Evolutionary conservation across 2,888 invertebrate species (phyloP).

Genomic region (Schizotus pectinicornis): DNA sequence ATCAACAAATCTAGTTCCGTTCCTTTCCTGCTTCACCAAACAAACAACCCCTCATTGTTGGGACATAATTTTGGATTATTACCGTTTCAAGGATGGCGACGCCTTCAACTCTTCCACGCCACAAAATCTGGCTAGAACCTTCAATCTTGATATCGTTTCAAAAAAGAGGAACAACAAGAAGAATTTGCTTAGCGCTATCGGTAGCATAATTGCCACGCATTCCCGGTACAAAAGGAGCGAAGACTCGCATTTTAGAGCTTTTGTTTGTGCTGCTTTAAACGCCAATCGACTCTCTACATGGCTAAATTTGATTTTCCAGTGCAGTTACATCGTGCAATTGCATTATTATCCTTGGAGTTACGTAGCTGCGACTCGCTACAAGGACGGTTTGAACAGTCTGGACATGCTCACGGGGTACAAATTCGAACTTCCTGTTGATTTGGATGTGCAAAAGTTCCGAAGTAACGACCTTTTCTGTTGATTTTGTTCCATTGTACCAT

Average conservation of each 20-base stretch:
- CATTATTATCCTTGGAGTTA: slow-evolving; percentile 90
- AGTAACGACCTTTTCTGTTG: slow-evolving; percentile 8
- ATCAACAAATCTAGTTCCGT: slow-evolving; percentile 59
- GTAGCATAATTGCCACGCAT: slow-evolving; percentile 85
- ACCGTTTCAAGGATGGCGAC: slow-evolving; percentile 88
- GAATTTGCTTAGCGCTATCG: slow-evolving; percentile 84
- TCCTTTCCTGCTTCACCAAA: slow-evolving; percentile 9
- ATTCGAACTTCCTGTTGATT: slow-evolving; percentile 89
- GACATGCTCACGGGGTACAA: slow-evolving; percentile 80
- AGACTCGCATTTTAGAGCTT: slow-evolving; percentile 96
- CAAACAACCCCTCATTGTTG: slow-evolving; percentile 74
- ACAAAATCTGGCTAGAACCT: slow-evolving; percentile 89
- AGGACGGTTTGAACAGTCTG: slow-evolving; percentile 86
- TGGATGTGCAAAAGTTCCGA: slow-evolving; percentile 88
- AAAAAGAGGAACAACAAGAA: slow-evolving; percentile 79
- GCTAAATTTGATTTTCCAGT: slow-evolving; percentile 88
- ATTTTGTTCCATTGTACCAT: neutral
- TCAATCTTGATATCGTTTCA: slow-evolving; percentile 86
- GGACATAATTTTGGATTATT: slow-evolving; percentile 91
- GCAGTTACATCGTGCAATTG: slow-evolving; percentile 72
- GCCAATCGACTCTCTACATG: slow-evolving; percentile 85
- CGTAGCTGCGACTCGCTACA: slow-evolving; percentile 90
- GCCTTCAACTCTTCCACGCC: slow-evolving; percentile 91
- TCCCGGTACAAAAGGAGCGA: slow-evolving; percentile 86
- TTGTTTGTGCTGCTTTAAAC: slow-evolving; percentile 85